Conservation (phyloP, 2,888 invertebrate species). For the Drosophila nr. perissopoda region DNA sequence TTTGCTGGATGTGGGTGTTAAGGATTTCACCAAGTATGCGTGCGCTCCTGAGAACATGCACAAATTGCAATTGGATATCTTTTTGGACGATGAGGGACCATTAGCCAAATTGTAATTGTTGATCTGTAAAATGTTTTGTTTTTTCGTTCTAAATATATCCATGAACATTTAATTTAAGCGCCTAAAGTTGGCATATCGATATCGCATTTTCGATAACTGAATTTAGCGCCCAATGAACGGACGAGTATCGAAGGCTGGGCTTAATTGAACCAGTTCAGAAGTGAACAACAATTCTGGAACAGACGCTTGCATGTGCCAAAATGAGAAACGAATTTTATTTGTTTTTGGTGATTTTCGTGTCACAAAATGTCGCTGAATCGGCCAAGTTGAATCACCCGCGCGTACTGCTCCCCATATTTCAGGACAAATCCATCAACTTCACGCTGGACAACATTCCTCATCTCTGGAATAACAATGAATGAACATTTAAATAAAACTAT, state of each 20-base stretch:
- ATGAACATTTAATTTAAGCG: not conserved
- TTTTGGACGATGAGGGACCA: conserved; percentile 87
- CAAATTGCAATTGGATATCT: conserved; percentile 93
- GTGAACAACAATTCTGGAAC: not conserved
- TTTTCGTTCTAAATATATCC: not conserved
- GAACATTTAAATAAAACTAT: not conserved
- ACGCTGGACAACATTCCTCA: conserved; percentile 89
- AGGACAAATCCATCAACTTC: conserved; percentile 93
- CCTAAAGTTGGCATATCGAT: not conserved
- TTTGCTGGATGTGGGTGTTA: conserved; percentile 91
- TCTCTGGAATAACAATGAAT: not conserved
- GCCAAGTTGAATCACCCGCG: conserved; percentile 94
- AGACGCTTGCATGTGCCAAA: conserved; percentile 42
- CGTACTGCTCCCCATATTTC: conserved; percentile 95
- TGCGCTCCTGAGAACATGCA: conserved; percentile 90
- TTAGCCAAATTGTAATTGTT: conserved; percentile 63
- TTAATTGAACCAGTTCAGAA: conserved; percentile 21
- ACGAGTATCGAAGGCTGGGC: not conserved
- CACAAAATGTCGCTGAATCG: conserved; percentile 49
- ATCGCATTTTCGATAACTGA: not conserved
- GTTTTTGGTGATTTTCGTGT: conserved; percentile 63
- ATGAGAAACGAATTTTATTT: conserved; percentile 59
- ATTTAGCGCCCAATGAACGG: not conserved
- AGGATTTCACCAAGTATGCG: conserved; percentile 93
- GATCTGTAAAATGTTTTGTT: not conserved